phyloP scores from a whole-genome alignment of 2,888 invertebrate species.

The Sesamia inferens region DNA sequence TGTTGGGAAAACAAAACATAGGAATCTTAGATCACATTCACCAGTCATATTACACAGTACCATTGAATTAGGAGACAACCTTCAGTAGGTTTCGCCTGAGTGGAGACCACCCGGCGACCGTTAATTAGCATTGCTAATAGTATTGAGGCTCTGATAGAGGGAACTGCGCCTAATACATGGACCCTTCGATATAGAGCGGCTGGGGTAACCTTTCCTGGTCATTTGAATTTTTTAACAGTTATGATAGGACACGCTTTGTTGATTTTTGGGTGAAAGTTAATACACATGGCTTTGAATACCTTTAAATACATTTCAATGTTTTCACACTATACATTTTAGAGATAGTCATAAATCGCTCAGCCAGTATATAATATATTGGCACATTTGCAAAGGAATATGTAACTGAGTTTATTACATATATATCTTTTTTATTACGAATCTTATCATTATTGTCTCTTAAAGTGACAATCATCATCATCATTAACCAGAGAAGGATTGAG shows the following conservation, averaged over 20 bases:
- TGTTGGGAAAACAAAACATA: constrained; percentile 12
- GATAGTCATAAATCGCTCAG: too few species aligned
- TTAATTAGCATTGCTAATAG: constrained; percentile 74
- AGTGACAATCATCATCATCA: too few species aligned
- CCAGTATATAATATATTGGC: too few species aligned
- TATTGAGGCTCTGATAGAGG: constrained; percentile 51
- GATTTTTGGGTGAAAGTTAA: neutral
- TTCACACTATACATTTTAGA: too few species aligned
- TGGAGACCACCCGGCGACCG: constrained; percentile 52
- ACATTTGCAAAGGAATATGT: too few species aligned
- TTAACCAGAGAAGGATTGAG: too few species aligned
- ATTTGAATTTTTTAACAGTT: constrained; percentile 45
- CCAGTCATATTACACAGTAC: constrained; percentile 49
- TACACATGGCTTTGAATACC: too few species aligned
- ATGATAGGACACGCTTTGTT: neutral
- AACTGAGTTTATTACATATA: too few species aligned
- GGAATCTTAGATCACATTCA: constrained; percentile 58
- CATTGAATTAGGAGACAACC: constrained; percentile 62
- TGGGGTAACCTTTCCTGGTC: constrained; percentile 4
- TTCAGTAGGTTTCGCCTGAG: constrained; percentile 54
- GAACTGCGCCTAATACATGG: constrained; percentile 36
- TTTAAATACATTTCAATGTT: too few species aligned
- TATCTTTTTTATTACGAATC: too few species aligned
- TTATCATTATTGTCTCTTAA: too few species aligned
- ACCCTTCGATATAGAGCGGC: constrained; percentile 36